Conservation (phyloP, 2,797 vertebrate genomes). For the Sylvia borin region DNA sequence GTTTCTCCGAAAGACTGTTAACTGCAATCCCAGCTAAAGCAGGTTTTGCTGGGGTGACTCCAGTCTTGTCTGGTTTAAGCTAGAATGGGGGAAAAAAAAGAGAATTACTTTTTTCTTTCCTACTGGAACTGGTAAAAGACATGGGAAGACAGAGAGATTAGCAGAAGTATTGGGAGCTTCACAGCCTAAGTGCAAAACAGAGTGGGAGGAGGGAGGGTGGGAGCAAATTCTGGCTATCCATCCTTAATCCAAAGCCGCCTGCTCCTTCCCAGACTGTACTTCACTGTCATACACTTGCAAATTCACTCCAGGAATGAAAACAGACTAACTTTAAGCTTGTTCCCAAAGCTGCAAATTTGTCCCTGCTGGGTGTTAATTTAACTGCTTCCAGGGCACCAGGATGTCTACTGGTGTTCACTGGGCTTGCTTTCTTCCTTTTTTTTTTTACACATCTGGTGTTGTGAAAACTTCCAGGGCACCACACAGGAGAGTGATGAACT, state of each 20-base stretch:
- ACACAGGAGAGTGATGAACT: conserved; percentile 16
- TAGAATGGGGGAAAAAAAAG: background rate
- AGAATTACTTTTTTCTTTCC: background rate
- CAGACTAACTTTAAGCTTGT: conserved; percentile 48
- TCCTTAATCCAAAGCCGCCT: conserved; percentile 43
- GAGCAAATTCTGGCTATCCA: conserved; percentile 43
- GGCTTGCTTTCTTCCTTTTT: conserved; percentile 21
- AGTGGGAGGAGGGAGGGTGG: conserved; percentile 8
- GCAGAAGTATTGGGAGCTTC: conserved; percentile 37
- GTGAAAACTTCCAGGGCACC: conserved; percentile 47
- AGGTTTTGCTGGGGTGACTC: conserved; percentile 40
- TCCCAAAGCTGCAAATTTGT: conserved; percentile 64
- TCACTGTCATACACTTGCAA: conserved; percentile 64
- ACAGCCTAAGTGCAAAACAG: conserved; percentile 21
- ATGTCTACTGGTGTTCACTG: conserved; percentile 46
- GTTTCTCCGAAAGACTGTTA: conserved; percentile 30
- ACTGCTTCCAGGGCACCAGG: conserved; percentile 65
- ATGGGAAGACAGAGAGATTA: conserved; percentile 35
- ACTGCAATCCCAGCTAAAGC: conserved; percentile 14
- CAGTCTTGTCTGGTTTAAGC: conserved; percentile 47
- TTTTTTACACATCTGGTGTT: conserved; percentile 51
- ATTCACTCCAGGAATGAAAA: conserved; percentile 59
- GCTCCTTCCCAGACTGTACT: conserved; percentile 45
- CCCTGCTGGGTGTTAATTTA: conserved; percentile 69
- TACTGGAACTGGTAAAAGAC: conserved; percentile 40